Evolutionary conservation across 2,888 invertebrate species (phyloP).

Genomic region (Syritta pipiens): DNA sequence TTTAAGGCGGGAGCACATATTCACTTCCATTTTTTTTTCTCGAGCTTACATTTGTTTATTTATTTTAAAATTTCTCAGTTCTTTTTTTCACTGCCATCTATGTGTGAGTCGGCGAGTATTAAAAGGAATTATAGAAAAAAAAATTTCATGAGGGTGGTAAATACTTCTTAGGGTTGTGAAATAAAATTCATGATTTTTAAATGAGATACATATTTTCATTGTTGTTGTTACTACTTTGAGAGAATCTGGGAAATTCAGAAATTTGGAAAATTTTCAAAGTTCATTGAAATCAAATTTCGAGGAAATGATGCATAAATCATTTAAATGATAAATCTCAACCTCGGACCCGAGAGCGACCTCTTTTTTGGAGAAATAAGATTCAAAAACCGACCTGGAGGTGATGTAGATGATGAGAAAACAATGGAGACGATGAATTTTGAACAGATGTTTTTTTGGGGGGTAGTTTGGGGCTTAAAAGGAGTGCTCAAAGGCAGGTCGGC

Average conservation of each 20-base stretch:
- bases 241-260: too few relatives aligned
- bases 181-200: conserved; percentile 28
- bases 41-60: conserved; percentile 2
- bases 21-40: neutral
- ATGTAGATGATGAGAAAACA: too few relatives aligned
- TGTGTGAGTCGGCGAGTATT: neutral
- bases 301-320: conserved; percentile 39
- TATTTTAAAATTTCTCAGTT: neutral
- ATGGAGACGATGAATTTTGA: too few relatives aligned
- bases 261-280: conserved; percentile 9
- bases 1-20: too few relatives aligned
- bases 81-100: neutral
- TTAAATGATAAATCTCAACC: too few relatives aligned
- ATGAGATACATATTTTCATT: conserved; percentile 26
- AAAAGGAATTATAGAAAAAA: conserved; percentile 2
- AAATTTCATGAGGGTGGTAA: neutral
- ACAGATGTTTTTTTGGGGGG: too few relatives aligned
- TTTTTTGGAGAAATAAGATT: too few relatives aligned
- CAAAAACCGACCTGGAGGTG: too few relatives aligned
- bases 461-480: too few relatives aligned
- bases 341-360: too few relatives aligned
- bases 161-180: conserved; percentile 3
- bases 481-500: too few relatives aligned
- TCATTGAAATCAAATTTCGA: conserved; percentile 14
- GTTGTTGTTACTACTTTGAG: conserved; percentile 6